Percentiles rank a stretch among this genome's conserved stretches.
Conservation (phyloP, 2,888 invertebrate genomes). For the Ophonus ardosiacus region DNA sequence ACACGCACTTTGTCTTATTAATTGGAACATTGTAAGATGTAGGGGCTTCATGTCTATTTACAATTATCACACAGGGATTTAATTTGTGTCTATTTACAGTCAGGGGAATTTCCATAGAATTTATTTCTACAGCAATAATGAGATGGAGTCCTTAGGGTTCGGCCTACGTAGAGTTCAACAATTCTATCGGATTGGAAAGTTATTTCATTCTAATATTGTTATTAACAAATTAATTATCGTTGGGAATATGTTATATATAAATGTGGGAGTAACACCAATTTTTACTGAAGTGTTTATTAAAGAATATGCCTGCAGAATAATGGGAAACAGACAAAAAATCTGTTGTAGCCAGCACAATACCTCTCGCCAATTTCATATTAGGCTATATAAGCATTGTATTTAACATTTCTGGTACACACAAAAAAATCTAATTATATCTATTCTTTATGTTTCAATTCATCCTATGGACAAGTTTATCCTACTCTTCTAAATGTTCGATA, state of each 20-base stretch:
- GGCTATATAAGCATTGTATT: no score
- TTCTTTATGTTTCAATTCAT: no score
- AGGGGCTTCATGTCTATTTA: background rate
- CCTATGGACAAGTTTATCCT: no score
- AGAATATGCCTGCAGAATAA: no score
- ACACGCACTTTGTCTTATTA: background rate
- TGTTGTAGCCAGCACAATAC: no score
- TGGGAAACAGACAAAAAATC: no score
- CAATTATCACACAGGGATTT: background rate
- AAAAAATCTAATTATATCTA: no score
- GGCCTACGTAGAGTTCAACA: background rate
- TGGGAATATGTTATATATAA: background rate
- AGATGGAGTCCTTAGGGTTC: background rate
- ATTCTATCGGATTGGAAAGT: background rate
- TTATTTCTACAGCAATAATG: background rate
- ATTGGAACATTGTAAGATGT: constrained; percentile 2
- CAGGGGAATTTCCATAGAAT: background rate
- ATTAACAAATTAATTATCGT: background rate
- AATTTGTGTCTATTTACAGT: background rate
- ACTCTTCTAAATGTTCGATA: no score
- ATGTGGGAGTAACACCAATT: background rate
- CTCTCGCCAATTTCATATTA: no score
- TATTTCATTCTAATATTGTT: background rate
- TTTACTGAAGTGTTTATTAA: no score
- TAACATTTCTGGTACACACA: no score